Evolutionary conservation across 92 coral and sea anemone species (phyloP).

Genomic region (Bergia puertoricense): DNA sequence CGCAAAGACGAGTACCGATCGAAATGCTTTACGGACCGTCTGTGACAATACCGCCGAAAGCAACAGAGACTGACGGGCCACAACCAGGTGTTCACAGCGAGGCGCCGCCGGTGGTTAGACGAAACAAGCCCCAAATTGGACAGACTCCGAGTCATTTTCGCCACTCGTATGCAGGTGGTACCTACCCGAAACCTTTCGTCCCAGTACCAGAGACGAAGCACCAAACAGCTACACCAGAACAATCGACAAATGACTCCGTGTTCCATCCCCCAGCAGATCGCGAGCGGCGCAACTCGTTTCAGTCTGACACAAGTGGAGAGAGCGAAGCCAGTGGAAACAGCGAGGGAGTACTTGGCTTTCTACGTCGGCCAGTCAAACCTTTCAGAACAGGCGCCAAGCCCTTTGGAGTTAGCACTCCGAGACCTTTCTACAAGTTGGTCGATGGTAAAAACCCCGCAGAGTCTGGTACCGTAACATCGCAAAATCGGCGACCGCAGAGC

Average conservation of each 20-base stretch:
- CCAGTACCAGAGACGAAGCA: conserved; percentile 14
- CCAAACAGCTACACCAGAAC: conserved; percentile 3
- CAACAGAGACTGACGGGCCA: conserved; percentile 8
- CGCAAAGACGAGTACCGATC: background rate
- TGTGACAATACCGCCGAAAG: background rate
- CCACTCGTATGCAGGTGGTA: conserved; percentile 62
- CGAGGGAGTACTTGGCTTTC: background rate
- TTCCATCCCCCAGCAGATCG: background rate
- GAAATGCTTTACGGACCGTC: conserved; percentile 36
- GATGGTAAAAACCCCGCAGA: conserved; percentile 16
- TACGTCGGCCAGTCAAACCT: conserved; percentile 12
- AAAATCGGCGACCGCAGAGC: conserved; percentile 25
- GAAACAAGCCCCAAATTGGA: conserved; percentile 27
- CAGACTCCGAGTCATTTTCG: conserved; percentile 53
- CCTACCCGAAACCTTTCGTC: conserved; percentile 57
- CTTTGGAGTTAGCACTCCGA: conserved; percentile 12
- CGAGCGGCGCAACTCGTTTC: conserved; percentile 38
- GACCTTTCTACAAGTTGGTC: conserved; percentile 12
- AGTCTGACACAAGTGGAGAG: conserved; percentile 29
- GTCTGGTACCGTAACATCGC: background rate
- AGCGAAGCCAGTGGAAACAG: conserved; percentile 21
- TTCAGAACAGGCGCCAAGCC: conserved; percentile 29
- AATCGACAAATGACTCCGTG: background rate
- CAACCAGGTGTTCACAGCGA: background rate
- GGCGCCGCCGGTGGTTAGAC: background rate